Conservation (phyloP, 2,888 invertebrate genomes). For the Ypsolopha scabrella region DNA sequence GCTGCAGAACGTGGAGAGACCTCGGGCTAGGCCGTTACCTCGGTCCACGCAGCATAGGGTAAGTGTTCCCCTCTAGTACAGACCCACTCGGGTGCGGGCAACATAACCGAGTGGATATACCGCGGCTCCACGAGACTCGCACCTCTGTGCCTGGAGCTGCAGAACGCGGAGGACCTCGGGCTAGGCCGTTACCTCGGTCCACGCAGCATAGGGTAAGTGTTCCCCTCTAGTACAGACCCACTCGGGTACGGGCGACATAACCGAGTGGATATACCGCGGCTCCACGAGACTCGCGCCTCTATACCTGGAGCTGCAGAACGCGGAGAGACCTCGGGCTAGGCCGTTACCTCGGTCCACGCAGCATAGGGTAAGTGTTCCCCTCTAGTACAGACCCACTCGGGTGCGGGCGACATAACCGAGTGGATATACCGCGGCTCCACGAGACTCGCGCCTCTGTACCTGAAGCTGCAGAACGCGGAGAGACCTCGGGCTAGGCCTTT, state of each 20-base stretch:
- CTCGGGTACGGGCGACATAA: slow-evolving; percentile 62
- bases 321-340: slow-evolving; percentile 11
- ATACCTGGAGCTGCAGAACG: slow-evolving; percentile 15
- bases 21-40: slow-evolving; percentile 4
- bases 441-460: slow-evolving; percentile 56
- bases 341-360: background rate
- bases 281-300: slow-evolving; percentile 74
- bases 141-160: slow-evolving; percentile 17
- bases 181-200: background rate
- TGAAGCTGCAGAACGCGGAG: slow-evolving; percentile 18
- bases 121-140: slow-evolving; percentile 78
- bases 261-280: too few relatives aligned
- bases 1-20: slow-evolving; percentile 14
- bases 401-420: too few relatives aligned
- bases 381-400: too few relatives aligned
- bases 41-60: background rate
- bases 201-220: background rate
- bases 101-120: too few relatives aligned
- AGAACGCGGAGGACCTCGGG: slow-evolving; percentile 13
- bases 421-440: too few relatives aligned
- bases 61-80: too few relatives aligned
- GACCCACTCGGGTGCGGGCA: slow-evolving; percentile 46
- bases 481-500: slow-evolving; percentile 31
- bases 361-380: background rate
- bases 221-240: too few relatives aligned